These are phyloP conservation scores for Phrixothrix hirtus DNA, from an alignment of 2,888 invertebrate species.

Conservation along the genomic window DNA sequence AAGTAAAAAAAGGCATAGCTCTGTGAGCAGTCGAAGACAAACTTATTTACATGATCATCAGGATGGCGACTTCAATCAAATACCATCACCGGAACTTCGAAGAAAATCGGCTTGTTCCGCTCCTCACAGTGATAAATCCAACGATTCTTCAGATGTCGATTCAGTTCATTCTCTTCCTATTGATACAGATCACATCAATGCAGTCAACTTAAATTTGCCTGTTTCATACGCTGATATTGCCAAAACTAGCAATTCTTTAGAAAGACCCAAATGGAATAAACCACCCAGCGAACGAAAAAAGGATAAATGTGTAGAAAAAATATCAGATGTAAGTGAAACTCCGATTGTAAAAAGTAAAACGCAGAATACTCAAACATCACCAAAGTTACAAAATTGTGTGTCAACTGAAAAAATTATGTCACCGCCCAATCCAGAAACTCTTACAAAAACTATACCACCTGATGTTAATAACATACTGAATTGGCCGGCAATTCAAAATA, in stretches of 20 bases:
- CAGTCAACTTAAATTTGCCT: conserved; percentile 37
- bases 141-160: conserved; percentile 81
- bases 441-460: conserved; percentile 32
- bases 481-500: conserved; percentile 48
- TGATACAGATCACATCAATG: conserved; percentile 44
- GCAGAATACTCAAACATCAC: not conserved
- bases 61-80: conserved; percentile 37
- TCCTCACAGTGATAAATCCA: conserved; percentile 81
- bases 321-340: not conserved
- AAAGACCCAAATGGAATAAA: conserved; percentile 45
- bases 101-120: conserved; percentile 76
- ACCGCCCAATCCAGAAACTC: conserved; percentile 20
- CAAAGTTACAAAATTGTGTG: not conserved
- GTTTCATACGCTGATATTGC: conserved; percentile 83
- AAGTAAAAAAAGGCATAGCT: conserved; percentile 69
- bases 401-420: conserved; percentile 12
- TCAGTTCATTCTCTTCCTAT: conserved; percentile 84
- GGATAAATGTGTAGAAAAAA: conserved; percentile 13
- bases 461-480: conserved; percentile 48
- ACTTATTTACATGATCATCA: conserved; percentile 28
- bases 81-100: conserved; percentile 45
- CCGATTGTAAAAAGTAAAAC: not conserved
- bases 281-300: conserved; percentile 35
- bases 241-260: conserved; percentile 54
- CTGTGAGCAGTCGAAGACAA: conserved; percentile 54